phyloP scores from a whole-genome alignment of 1,140 invertebrate genomes.

The Diprion similis region DNA sequence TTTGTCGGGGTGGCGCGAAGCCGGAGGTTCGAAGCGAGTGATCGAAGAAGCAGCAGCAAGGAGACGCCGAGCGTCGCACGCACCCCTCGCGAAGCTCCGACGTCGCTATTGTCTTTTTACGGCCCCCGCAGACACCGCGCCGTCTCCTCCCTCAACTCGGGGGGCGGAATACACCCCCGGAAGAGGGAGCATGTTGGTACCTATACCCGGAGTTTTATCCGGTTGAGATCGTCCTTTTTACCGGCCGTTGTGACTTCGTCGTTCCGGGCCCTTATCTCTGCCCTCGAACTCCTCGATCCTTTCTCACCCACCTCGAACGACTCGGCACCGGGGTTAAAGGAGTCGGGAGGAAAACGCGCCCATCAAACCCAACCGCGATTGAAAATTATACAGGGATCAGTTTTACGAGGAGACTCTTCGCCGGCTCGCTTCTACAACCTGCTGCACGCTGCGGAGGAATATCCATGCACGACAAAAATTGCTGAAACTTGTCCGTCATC shows the following conservation, averaged over 20 bases:
- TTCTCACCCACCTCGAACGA: background rate
- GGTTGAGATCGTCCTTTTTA: constrained; percentile 60
- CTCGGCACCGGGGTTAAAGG: no score
- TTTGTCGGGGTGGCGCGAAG: background rate
- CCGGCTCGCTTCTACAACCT: constrained; percentile 17
- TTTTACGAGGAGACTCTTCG: constrained; percentile 57
- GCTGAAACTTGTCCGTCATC: no score
- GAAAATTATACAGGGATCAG: constrained; percentile 65
- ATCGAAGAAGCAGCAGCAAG: background rate
- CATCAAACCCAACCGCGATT: constrained; percentile 61
- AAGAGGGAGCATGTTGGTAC: background rate
- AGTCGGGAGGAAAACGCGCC: constrained; percentile 42
- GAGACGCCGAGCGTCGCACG: background rate
- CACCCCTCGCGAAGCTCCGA: background rate
- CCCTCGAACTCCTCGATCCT: constrained; percentile 29
- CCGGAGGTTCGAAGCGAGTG: background rate
- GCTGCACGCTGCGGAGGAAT: no score
- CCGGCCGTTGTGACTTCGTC: constrained; percentile 63
- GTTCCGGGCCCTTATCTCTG: constrained; percentile 58
- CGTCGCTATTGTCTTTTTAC: constrained; percentile 55
- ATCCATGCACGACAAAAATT: no score
- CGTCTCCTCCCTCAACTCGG: constrained; percentile 32
- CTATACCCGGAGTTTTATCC: constrained; percentile 43
- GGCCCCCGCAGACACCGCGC: constrained; percentile 41
- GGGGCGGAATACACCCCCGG: constrained; percentile 30